Evolutionary conservation across 2,113 vertebrate species (phyloP).

Genomic region (Festucalex cinctus): DNA sequence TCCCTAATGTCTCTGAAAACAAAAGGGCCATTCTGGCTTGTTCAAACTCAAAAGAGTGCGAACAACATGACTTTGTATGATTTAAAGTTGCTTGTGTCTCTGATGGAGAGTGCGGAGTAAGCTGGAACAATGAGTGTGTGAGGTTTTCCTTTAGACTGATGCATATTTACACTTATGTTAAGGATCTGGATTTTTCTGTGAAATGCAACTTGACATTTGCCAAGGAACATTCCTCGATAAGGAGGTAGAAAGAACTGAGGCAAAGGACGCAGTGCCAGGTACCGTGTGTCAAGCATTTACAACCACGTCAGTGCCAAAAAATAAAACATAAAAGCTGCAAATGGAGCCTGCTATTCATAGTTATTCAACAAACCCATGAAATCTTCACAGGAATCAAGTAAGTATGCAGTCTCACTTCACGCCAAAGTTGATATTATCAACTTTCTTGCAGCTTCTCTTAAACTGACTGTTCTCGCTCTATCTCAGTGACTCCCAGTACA

Average conservation of each 20-base stretch:
- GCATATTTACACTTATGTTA: constrained; percentile 13
- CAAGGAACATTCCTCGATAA: constrained; percentile 20
- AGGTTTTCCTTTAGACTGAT: neutral
- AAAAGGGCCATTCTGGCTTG: constrained; percentile 53
- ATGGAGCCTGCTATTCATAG: constrained; percentile 12
- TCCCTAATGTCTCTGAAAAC: constrained; percentile 49
- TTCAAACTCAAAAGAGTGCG: constrained; percentile 42
- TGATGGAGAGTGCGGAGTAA: constrained; percentile 3
- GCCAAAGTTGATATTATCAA: constrained; percentile 7
- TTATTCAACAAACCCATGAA: constrained; percentile 3
- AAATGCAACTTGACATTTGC: constrained; percentile 12
- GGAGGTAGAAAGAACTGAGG: constrained; percentile 15
- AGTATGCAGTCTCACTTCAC: neutral
- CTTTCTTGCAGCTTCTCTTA: constrained; percentile 1
- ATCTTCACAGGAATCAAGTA: constrained; percentile 5
- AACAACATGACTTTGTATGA: constrained; percentile 35
- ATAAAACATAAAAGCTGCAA: neutral
- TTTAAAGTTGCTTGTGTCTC: constrained; percentile 18
- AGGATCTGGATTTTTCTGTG: constrained; percentile 11
- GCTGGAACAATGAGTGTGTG: constrained; percentile 19
- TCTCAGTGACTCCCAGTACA: neutral
- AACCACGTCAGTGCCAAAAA: neutral
- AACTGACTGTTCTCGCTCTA: neutral
- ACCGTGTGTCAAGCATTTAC: constrained; percentile 4
- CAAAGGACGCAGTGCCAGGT: neutral